Conservation (phyloP, 2,888 invertebrate genomes). For the Trichogramma dendrolimi region DNA sequence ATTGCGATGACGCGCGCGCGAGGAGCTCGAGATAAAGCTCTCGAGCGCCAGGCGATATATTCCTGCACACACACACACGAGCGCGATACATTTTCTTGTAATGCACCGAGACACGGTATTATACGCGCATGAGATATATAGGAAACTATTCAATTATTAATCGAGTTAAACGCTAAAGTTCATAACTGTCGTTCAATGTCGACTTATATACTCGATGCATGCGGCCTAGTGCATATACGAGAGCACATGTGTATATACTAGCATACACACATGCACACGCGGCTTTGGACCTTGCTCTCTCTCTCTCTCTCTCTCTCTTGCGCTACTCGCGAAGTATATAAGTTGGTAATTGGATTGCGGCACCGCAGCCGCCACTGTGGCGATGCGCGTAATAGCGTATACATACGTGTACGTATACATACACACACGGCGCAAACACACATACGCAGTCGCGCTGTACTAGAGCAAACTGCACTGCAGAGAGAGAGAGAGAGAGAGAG, state of each 20-base stretch:
- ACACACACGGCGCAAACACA: too few relatives aligned
- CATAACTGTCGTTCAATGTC: slow-evolving; percentile 17
- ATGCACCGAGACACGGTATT: too few relatives aligned
- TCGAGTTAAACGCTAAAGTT: slow-evolving; percentile 20
- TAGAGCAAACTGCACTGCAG: background rate
- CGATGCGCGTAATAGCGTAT: too few relatives aligned
- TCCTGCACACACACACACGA: too few relatives aligned
- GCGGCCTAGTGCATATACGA: slow-evolving; percentile 5
- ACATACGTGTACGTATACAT: too few relatives aligned
- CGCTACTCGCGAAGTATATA: background rate
- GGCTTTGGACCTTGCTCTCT: background rate
- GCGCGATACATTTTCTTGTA: too few relatives aligned
- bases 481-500: background rate
- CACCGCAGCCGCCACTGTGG: background rate
- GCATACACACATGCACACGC: background rate
- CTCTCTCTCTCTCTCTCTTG: slow-evolving; percentile 7
- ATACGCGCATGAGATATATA: too few relatives aligned
- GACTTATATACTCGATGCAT: background rate
- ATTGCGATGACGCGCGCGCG: too few relatives aligned
- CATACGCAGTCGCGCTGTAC: too few relatives aligned
- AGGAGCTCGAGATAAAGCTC: too few relatives aligned
- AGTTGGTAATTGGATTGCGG: slow-evolving; percentile 9
- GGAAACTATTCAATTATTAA: slow-evolving; percentile 12
- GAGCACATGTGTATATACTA: slow-evolving; percentile 8
- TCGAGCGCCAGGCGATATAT: too few relatives aligned